phyloP scores from a whole-genome alignment of 64 coral and sea anemone species.

The Dendrophyllia cribrosa region DNA sequence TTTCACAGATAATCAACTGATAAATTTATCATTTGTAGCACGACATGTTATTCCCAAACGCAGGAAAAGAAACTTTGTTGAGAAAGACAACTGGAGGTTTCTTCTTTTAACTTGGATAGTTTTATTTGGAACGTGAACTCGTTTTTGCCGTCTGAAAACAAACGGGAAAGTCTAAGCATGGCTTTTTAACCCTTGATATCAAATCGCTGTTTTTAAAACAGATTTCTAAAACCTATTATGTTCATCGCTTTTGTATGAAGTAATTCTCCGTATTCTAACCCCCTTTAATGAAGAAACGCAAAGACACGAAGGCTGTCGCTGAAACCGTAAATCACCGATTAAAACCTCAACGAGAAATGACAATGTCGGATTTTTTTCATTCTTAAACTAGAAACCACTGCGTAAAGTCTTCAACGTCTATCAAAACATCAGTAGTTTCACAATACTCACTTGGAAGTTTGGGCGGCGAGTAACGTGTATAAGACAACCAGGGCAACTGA shows the following conservation, averaged over 20 bases:
- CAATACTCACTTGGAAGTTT: conserved; percentile 92
- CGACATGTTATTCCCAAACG: not conserved
- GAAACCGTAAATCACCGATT: not conserved
- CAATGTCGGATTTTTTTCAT: not conserved
- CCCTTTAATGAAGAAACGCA: not conserved
- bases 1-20: not conserved
- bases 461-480: conserved; percentile 93
- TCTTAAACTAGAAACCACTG: not conserved
- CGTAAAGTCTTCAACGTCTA: not conserved
- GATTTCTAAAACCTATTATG: not conserved
- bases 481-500: conserved; percentile 88
- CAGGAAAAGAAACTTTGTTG: not conserved
- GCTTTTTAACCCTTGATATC: not conserved
- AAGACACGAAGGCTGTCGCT: not conserved
- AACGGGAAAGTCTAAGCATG: not conserved
- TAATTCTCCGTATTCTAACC: not conserved
- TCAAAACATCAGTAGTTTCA: not conserved
- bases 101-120: too few species aligned
- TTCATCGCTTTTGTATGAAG: not conserved
- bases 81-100: not conserved
- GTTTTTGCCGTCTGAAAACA: not conserved
- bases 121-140: too few species aligned
- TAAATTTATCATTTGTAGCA: not conserved
- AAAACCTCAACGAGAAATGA: not conserved
- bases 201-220: not conserved